phyloP scores from a whole-genome alignment of 2,888 invertebrate species.

The Heteropelma amictum region DNA sequence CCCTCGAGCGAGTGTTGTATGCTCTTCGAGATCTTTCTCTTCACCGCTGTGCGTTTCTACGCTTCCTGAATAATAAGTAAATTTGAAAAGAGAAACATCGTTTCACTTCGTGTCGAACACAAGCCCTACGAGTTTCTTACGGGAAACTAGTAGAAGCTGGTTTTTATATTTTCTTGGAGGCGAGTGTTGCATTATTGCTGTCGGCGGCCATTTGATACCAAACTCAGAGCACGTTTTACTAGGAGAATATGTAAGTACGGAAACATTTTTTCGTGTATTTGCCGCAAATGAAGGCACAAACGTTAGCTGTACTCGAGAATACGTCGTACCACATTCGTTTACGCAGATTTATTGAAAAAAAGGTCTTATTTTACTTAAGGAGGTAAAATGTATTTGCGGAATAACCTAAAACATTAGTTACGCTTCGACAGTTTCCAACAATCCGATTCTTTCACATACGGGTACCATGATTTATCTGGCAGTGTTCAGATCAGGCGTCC shows the following conservation, averaged over 20 bases:
- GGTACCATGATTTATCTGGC: slow-evolving; percentile 64
- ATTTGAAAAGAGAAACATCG: background rate
- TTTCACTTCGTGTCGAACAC: background rate
- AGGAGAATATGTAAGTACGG: slow-evolving; percentile 64
- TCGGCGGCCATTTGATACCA: slow-evolving; percentile 71
- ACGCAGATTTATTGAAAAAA: background rate
- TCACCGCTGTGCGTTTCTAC: background rate
- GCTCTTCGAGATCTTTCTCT: background rate
- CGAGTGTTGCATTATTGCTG: slow-evolving; percentile 2
- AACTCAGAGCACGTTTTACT: slow-evolving; percentile 67
- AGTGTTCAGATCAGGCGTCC: slow-evolving; percentile 13
- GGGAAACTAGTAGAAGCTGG: background rate
- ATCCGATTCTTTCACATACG: slow-evolving; percentile 68
- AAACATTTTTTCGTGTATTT: background rate
- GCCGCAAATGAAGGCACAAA: background rate
- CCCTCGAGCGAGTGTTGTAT: background rate
- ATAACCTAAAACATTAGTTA: slow-evolving; percentile 58
- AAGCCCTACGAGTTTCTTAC: background rate
- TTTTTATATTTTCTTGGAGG: background rate
- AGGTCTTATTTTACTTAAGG: background rate
- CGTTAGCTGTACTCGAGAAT: background rate
- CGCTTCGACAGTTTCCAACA: slow-evolving; percentile 69
- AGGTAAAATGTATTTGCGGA: background rate
- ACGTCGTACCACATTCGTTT: too few relatives aligned
- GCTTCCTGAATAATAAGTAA: background rate